Evolutionary conservation across 2,797 vertebrate genomes (phyloP).

Genomic region (Zonotrichia albicollis): DNA sequence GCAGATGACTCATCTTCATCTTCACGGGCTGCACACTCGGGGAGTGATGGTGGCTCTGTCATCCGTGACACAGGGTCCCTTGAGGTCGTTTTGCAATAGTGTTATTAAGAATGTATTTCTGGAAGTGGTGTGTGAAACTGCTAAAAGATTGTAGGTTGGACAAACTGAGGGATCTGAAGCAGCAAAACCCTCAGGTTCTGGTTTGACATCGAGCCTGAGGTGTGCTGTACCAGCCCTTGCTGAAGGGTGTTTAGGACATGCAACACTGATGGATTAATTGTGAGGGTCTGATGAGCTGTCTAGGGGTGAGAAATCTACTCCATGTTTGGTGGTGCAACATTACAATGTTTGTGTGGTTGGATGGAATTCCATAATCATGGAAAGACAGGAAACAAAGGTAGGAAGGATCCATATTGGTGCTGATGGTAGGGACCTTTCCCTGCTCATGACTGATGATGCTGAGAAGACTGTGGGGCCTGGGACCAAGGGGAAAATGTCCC

Average conservation of each 20-base stretch:
- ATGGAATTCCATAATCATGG: not conserved
- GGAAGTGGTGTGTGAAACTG: not conserved
- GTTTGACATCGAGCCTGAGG: not conserved
- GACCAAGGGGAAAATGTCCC: not conserved
- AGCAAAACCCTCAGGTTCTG: not conserved
- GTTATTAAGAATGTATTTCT: not conserved
- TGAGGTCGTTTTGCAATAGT: not conserved
- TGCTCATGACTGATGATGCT: not conserved
- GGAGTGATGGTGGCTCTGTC: not conserved
- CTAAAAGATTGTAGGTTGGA: not conserved
- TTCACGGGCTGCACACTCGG: not conserved
- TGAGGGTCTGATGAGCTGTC: not conserved
- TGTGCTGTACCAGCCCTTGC: not conserved
- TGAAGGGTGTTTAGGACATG: not conserved
- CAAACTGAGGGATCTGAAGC: not conserved
- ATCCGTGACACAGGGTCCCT: not conserved
- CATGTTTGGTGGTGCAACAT: accelerated
- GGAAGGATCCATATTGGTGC: not conserved
- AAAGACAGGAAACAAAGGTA: not conserved
- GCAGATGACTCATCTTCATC: not conserved
- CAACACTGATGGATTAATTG: not conserved
- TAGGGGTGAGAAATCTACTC: not conserved
- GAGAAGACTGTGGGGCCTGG: not conserved
- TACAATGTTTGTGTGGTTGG: not conserved
- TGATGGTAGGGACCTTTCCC: accelerated